These are phyloP conservation scores for Bolinopsis microptera DNA, from an alignment of 37 sponge, comb jelly and placozoan species.

Conservation along the genomic window DNA sequence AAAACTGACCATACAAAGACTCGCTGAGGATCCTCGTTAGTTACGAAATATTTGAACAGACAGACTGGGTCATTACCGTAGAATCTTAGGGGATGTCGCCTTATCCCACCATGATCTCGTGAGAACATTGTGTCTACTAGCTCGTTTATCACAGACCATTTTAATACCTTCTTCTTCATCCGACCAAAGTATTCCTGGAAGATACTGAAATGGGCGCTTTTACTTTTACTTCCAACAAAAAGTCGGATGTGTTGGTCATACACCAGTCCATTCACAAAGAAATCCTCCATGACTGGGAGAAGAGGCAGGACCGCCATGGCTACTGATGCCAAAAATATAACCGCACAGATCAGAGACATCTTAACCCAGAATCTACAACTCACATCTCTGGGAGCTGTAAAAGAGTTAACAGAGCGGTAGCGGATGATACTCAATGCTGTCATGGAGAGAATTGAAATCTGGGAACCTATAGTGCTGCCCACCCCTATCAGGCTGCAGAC, in stretches of 20 bases:
- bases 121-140: neutral
- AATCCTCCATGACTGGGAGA: neutral
- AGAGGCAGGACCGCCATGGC: neutral
- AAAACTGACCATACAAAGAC: neutral
- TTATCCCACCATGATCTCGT: neutral
- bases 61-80: constrained; percentile 8
- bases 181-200: neutral
- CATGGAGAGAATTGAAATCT: neutral
- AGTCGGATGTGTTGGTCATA: neutral
- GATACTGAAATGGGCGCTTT: neutral
- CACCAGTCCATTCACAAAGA: neutral
- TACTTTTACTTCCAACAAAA: neutral
- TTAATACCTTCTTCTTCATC: neutral
- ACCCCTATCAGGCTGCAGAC: neutral
- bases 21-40: neutral
- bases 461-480: neutral
- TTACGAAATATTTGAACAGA: neutral
- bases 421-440: neutral
- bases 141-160: neutral
- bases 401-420: neutral
- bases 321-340: neutral
- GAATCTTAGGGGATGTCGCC: neutral
- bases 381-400: neutral
- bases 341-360: too few relatives aligned
- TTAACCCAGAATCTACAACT: neutral